Evolutionary conservation across 2,797 vertebrate species (phyloP).

Genomic region (Oreochromis mossambicus): DNA sequence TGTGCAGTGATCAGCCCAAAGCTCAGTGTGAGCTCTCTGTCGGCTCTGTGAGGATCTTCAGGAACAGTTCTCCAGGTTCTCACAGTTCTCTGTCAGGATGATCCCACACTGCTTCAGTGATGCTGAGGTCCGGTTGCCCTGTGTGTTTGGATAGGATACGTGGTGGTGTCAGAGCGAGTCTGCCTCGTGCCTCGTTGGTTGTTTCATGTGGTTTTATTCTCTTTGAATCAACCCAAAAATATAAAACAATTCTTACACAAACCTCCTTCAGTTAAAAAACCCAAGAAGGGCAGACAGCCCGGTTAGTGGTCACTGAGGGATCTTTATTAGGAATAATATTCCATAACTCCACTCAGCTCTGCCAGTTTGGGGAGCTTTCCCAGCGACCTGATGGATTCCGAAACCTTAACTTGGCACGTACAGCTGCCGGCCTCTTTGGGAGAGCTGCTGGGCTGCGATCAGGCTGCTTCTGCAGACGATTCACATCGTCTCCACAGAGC

Average conservation of each 20-base stretch:
- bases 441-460: not conserved
- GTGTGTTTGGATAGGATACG: not conserved
- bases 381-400: not conserved
- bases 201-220: not conserved
- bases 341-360: not conserved
- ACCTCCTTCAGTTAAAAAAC: not conserved
- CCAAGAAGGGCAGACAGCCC: not conserved
- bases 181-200: accelerated
- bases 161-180: not conserved
- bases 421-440: not conserved
- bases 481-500: not conserved
- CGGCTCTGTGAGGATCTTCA: not conserved
- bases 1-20: accelerated
- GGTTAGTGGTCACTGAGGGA: not conserved
- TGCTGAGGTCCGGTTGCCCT: not conserved
- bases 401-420: not conserved
- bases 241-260: not conserved
- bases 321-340: not conserved
- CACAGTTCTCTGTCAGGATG: not conserved
- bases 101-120: not conserved
- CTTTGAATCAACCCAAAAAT: not conserved
- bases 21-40: not conserved
- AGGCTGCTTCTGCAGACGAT: not conserved
- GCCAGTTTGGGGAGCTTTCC: not conserved
- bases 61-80: accelerated